A percentile compares a stretch with the other conserved stretches of the same genome.
Conservation (phyloP, 1,140 invertebrate genomes). For the Drosophila ogumai region DNA sequence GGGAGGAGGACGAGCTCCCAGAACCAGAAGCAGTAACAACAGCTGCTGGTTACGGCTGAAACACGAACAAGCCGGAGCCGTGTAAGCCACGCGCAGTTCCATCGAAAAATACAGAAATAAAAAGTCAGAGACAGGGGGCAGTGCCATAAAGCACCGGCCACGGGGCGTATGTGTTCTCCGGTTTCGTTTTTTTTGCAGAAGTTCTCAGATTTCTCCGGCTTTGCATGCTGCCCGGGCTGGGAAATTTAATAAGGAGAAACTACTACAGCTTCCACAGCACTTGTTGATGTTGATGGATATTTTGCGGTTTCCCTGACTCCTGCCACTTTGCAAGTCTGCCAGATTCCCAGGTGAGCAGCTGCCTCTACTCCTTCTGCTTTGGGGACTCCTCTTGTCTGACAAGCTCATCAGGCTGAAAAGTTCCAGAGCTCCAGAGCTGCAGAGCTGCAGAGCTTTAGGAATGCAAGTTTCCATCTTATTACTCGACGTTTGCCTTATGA, state of each 20-base stretch:
- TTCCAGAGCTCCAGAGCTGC: neutral
- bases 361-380: neutral
- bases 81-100: slow-evolving; percentile 35
- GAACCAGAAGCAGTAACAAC: slow-evolving; percentile 16
- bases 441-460: slow-evolving; percentile 11
- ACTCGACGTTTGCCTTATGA: slow-evolving; percentile 44
- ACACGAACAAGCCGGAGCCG: slow-evolving; percentile 33
- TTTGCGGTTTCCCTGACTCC: slow-evolving; percentile 42
- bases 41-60: slow-evolving; percentile 48
- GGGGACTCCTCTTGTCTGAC: slow-evolving; percentile 27
- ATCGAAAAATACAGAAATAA: slow-evolving; percentile 10
- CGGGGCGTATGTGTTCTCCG: slow-evolving; percentile 39
- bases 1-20: neutral
- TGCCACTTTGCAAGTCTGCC: neutral
- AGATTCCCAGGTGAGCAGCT: slow-evolving; percentile 14
- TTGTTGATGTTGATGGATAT: slow-evolving; percentile 73
- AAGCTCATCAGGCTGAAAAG: slow-evolving; percentile 28
- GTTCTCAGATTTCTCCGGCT: slow-evolving; percentile 7
- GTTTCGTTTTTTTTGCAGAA: slow-evolving; percentile 37
- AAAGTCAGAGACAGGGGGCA: slow-evolving; percentile 10
- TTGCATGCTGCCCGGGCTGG: slow-evolving; percentile 37
- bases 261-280: slow-evolving; percentile 40
- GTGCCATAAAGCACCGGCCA: slow-evolving; percentile 24
- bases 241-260: slow-evolving; percentile 69
- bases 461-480: slow-evolving; percentile 22